These are phyloP conservation scores for Nomada lathburiana DNA, from an alignment of 2,888 invertebrate species.

Conservation along the genomic window DNA sequence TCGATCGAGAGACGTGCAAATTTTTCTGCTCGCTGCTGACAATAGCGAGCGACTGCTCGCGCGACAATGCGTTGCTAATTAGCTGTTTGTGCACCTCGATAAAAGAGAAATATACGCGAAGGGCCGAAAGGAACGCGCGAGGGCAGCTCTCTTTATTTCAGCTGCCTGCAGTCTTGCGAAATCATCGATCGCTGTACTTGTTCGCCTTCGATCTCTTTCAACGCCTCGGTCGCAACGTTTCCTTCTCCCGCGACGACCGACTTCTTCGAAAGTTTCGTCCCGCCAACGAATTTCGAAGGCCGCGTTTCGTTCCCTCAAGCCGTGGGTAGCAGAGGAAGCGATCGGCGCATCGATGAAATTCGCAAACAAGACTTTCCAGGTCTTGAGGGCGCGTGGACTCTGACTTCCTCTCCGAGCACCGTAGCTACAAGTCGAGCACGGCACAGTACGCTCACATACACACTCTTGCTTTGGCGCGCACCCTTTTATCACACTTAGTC, in stretches of 20 bases:
- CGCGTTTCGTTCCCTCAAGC: background rate
- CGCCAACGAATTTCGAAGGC: conserved; percentile 32
- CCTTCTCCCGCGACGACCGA: background rate
- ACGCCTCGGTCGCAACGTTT: background rate
- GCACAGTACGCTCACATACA: conserved; percentile 60
- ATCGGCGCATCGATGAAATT: conserved; percentile 46
- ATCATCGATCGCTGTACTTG: background rate
- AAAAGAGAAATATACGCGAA: conserved; percentile 5
- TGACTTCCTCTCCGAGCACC: conserved; percentile 63
- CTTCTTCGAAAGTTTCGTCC: conserved; percentile 37
- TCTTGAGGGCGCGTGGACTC: conserved; percentile 70
- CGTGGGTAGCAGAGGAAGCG: background rate
- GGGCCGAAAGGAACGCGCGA: too few species aligned
- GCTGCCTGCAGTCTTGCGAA: background rate
- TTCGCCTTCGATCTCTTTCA: too few species aligned
- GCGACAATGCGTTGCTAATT: conserved; percentile 47
- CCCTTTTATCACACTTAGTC: conserved; percentile 78
- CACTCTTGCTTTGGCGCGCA: conserved; percentile 59
- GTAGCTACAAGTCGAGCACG: conserved; percentile 61
- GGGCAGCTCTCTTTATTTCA: background rate
- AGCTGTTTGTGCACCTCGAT: conserved; percentile 23
- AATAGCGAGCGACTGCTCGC: background rate
- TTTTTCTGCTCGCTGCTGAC: conserved; percentile 16
- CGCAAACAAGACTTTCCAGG: conserved; percentile 83
- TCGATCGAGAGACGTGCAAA: conserved; percentile 68